Evolutionary conservation across 2,888 invertebrate genomes (phyloP), one percentile per base, ranked within the genome.

Genomic region (Prosapia bicincta): DNA sequence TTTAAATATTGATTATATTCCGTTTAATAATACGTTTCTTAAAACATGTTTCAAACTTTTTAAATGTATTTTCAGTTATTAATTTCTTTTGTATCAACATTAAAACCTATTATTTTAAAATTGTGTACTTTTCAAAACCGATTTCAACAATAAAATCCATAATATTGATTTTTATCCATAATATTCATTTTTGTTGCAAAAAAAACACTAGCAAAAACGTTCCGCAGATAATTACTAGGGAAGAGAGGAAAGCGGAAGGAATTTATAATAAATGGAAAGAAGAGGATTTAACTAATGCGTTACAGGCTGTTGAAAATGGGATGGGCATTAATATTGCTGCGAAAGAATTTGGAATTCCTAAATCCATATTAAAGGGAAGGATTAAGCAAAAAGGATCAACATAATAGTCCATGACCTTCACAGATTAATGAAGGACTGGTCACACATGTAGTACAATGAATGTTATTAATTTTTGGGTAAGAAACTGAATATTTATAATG

Each of bases 371-470:
- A 66, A 66, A 66, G 66, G 20, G 66, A n/a, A 66, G 20, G 9
- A 66, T 66, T 66, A 66, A 66, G 15, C 66, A 66, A 66, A n/a
- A n/a, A 66, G 66, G 66, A 66, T 66, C 66, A 66, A 23, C 20
- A n/a, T 20, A 20, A 66, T 20, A 66, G 20, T 66, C 66, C 25
- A 25, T 66, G 13, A 23, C 13, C 15, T 15, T 9, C 9, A 9
- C 38, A 38, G 38, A 15, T 38, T 13, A 15, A 38, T 13, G 38
- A 13, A 13, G 38, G 15, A 38, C 38, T 38, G 9, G 38, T 38
- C 15, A 9, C 9, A 38, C 38, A 13, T 38, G 9, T 38, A 15
- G 13, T 38, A 9, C 9, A 38, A 15, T 38, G 9, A 15, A 15
- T 13, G 15, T 13, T 13, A 13, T 13, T 38, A 15, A 13, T 38